Conservation (phyloP, 2,797 vertebrate species). For the Anguilla pacifica region DNA sequence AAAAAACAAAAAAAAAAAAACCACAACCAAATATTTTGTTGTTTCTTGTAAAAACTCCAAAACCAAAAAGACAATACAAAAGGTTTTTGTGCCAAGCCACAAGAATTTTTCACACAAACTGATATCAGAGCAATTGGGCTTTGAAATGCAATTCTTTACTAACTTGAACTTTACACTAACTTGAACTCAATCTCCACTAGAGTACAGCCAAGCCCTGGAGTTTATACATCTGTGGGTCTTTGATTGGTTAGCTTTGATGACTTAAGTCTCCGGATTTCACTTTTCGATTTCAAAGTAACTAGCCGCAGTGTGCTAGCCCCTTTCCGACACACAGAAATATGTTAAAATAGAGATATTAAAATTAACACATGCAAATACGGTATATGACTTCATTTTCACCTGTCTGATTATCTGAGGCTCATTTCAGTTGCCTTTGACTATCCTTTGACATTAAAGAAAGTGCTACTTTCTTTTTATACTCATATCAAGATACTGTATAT, state of each 20-base stretch:
- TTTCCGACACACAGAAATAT: background rate
- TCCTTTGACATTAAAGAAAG: background rate
- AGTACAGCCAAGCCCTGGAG: background rate
- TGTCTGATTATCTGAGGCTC: background rate
- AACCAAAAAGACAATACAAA: conserved; percentile 60
- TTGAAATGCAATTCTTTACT: conserved; percentile 51
- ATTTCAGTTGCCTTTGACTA: background rate
- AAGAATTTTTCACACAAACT: conserved; percentile 64
- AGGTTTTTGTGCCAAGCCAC: conserved; percentile 65
- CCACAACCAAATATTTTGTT: conserved; percentile 71
- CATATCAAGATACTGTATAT: background rate
- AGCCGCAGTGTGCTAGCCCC: background rate
- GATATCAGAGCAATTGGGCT: conserved; percentile 63
- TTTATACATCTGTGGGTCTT: background rate
- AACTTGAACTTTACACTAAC: conserved; percentile 45
- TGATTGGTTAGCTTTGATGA: conserved; percentile 11
- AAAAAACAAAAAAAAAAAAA: conserved; percentile 42
- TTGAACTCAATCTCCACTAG: background rate
- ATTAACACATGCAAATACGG: background rate
- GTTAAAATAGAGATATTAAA: background rate
- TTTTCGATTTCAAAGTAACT: background rate
- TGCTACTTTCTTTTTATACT: background rate
- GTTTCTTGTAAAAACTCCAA: conserved; percentile 68
- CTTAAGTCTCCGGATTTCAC: background rate
- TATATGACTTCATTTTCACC: background rate